Evolutionary conservation across 1,140 invertebrate species (phyloP).

Genomic region (Streblospio benedicti): DNA sequence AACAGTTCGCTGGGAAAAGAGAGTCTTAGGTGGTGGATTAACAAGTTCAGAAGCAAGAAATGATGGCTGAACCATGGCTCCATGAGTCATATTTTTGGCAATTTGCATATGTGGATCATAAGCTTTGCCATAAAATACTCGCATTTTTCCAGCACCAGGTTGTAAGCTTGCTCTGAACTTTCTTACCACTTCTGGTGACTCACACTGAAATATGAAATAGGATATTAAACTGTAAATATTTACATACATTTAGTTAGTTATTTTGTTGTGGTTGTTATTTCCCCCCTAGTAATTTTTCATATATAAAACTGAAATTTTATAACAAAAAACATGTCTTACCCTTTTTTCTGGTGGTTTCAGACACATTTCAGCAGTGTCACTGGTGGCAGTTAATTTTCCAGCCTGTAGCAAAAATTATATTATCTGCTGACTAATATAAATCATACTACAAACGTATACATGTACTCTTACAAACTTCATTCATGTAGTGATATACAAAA

Average conservation of each 20-base stretch:
- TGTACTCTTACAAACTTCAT: too few species aligned
- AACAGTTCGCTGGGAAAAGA: slow-evolving; percentile 33
- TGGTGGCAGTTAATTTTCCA: slow-evolving; percentile 40
- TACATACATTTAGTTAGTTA: too few species aligned
- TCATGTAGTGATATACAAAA: too few species aligned
- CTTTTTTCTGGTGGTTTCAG: slow-evolving; percentile 30
- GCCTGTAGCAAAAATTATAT: slow-evolving; percentile 31
- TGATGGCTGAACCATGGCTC: slow-evolving; percentile 32
- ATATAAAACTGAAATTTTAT: too few species aligned
- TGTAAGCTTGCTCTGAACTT: slow-evolving; percentile 33
- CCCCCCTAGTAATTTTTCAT: too few species aligned
- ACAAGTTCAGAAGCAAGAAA: slow-evolving; percentile 32
- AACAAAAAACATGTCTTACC: slow-evolving; percentile 23
- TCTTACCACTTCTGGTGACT: slow-evolving; percentile 37
- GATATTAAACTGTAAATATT: not conserved
- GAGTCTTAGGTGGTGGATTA: slow-evolving; percentile 37
- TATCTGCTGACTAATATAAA: not conserved
- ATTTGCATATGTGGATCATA: slow-evolving; percentile 38
- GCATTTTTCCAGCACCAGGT: slow-evolving; percentile 39
- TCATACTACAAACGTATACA: not conserved
- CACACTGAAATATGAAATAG: slow-evolving; percentile 27
- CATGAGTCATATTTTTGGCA: slow-evolving; percentile 42
- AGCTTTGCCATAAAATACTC: slow-evolving; percentile 43
- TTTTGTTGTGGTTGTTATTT: too few species aligned
- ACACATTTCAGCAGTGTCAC: slow-evolving; percentile 36